A percentile compares a stretch with the other conserved stretches of the same genome.
Evolutionary conservation across 2,113 vertebrate species (phyloP).

Genomic region (Aegithalos caudatus): DNA sequence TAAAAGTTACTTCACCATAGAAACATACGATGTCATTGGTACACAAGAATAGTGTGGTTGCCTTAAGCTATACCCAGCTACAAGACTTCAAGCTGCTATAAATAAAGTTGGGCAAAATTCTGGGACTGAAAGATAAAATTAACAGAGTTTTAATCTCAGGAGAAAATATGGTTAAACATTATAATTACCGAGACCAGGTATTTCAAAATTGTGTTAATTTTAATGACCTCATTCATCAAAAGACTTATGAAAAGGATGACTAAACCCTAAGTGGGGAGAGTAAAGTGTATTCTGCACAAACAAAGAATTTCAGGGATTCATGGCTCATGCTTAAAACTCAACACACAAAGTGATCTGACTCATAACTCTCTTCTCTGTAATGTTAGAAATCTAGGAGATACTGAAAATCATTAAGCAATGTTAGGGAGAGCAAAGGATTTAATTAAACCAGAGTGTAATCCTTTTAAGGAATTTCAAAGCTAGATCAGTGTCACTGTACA

Average conservation of each 20-base stretch:
- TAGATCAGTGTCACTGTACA: background rate
- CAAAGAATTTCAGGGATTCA: slow-evolving; percentile 30
- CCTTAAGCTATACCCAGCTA: slow-evolving; percentile 53
- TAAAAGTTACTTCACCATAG: slow-evolving; percentile 58
- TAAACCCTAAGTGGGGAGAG: slow-evolving; percentile 19
- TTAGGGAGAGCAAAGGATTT: slow-evolving; percentile 36
- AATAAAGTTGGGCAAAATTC: slow-evolving; percentile 47
- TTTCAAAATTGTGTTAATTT: slow-evolving; percentile 37
- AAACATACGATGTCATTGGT: slow-evolving; percentile 42
- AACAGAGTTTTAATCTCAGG: slow-evolving; percentile 30
- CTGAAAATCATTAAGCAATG: slow-evolving; percentile 9
- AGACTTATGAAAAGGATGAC: slow-evolving; percentile 35
- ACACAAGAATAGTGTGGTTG: slow-evolving; percentile 35
- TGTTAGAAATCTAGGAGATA: slow-evolving; percentile 33
- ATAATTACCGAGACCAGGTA: slow-evolving; percentile 33
- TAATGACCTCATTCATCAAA: slow-evolving; percentile 44
- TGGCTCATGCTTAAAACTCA: slow-evolving; percentile 16
- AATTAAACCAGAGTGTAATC: slow-evolving; percentile 3
- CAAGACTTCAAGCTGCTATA: slow-evolving; percentile 35
- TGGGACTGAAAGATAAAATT: slow-evolving; percentile 23
- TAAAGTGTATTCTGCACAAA: slow-evolving; percentile 38
- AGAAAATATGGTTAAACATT: slow-evolving; percentile 20
- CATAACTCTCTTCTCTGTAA: background rate
- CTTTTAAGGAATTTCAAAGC: slow-evolving; percentile 30
- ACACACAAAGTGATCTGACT: slow-evolving; percentile 42